A percentile compares a stretch with the other conserved stretches of the same genome.
These are phyloP conservation scores for Acrocyrtus sp. DNA, from an alignment of 2,888 invertebrate genomes.

Conservation along the genomic window DNA sequence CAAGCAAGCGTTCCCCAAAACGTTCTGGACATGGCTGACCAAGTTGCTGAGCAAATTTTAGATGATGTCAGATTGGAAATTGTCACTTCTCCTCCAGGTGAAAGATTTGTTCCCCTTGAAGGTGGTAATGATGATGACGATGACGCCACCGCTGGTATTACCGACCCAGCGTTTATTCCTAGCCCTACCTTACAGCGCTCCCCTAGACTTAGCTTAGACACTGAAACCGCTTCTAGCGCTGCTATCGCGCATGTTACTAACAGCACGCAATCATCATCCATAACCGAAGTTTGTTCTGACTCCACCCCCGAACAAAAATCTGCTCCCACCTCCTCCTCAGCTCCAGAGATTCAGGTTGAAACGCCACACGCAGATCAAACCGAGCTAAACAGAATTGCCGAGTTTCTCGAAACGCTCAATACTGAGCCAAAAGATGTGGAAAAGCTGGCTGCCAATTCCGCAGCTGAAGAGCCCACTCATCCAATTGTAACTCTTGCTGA, in stretches of 20 bases:
- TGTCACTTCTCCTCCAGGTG: constrained; percentile 27
- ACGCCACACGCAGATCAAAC: constrained; percentile 46
- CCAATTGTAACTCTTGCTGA: constrained; percentile 68
- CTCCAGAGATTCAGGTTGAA: constrained; percentile 39
- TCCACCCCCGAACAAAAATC: constrained; percentile 1
- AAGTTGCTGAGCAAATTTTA: constrained; percentile 39
- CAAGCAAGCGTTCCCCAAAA: constrained; percentile 27
- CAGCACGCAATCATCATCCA: neutral
- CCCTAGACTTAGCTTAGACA: constrained; percentile 38
- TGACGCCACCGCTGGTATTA: neutral
- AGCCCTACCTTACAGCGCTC: no score
- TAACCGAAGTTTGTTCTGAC: neutral
- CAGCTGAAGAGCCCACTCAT: constrained; percentile 63
- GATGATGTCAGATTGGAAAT: constrained; percentile 20
- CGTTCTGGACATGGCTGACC: constrained; percentile 26
- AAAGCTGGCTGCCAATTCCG: constrained; percentile 22
- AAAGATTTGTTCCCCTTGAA: constrained; percentile 20
- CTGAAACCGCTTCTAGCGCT: constrained; percentile 14
- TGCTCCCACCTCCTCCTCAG: neutral
- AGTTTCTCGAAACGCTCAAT: constrained; percentile 34
- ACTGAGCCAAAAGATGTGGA: constrained; percentile 34
- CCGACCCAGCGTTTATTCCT: constrained; percentile 1
- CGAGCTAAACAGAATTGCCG: constrained; percentile 39
- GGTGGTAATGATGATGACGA: constrained; percentile 12
- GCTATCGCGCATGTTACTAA: constrained; percentile 5